Evolutionary conservation across 2,113 vertebrate species (phyloP).

Genomic region (Oncorhynchus gorbuscha): DNA sequence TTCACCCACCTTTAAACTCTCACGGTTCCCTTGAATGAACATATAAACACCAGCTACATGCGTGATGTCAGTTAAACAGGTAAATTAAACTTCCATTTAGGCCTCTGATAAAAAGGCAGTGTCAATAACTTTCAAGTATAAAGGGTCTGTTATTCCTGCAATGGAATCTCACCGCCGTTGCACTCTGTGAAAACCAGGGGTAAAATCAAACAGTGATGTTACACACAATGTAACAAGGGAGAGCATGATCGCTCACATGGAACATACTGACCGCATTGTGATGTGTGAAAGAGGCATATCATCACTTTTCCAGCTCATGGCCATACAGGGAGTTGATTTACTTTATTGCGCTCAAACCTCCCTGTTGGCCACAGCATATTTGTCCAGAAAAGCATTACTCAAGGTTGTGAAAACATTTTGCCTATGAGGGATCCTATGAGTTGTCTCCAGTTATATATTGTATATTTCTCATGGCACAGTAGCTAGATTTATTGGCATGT

Average conservation of each 20-base stretch:
- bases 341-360: conserved; percentile 12
- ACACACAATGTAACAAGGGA: conserved; percentile 17
- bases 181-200: neutral
- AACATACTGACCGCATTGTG: conserved; percentile 20
- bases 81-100: conserved; percentile 36
- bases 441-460: no score
- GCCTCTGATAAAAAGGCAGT: conserved; percentile 17
- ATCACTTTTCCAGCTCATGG: conserved; percentile 32
- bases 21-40: conserved; percentile 10
- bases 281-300: conserved; percentile 16
- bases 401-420: conserved; percentile 9
- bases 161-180: conserved; percentile 20
- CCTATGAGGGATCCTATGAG: neutral
- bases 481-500: no score
- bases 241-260: conserved; percentile 4
- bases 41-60: neutral
- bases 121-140: conserved; percentile 47
- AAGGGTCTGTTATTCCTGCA: conserved; percentile 38
- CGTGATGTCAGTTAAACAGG: conserved; percentile 28
- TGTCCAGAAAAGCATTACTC: conserved; percentile 5
- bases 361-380: conserved; percentile 24
- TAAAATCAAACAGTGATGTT: conserved; percentile 37
- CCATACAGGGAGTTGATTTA: neutral
- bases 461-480: no score
- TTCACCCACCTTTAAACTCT: neutral